These are phyloP conservation scores for Xerus inauris DNA, from an alignment of 2,113 vertebrate genomes.

Conservation along the genomic window DNA sequence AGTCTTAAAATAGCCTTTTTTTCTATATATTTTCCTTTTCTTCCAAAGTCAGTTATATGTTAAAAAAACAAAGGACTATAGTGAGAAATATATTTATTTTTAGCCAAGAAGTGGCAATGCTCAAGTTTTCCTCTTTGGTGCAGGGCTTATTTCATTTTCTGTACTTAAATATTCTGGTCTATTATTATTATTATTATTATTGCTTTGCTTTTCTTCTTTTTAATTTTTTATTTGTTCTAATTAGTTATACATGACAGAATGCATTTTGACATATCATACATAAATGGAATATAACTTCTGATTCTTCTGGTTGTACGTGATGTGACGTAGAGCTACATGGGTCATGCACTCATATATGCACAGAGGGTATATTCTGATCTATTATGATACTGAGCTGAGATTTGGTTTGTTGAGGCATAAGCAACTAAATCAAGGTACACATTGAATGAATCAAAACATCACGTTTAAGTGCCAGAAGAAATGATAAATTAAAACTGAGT, in stretches of 20 bases:
- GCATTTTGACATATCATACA: no score
- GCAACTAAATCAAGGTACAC: not conserved
- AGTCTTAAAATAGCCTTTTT: not conserved
- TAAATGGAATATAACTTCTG: no score
- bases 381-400: not conserved
- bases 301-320: no score
- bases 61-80: not conserved
- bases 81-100: slow-evolving; percentile 42
- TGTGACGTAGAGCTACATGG: no score
- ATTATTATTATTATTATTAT: not conserved
- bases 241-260: no score
- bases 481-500: not conserved
- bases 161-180: not conserved
- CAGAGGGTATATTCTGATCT: not conserved
- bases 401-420: slow-evolving; percentile 11
- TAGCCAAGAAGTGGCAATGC: not conserved
- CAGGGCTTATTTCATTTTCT: not conserved
- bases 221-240: no score
- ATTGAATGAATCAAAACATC: not conserved
- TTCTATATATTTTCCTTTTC: not conserved
- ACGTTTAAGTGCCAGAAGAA: not conserved
- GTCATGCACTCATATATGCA: no score
- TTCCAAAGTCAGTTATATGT: slow-evolving; percentile 48
- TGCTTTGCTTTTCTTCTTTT: no score
- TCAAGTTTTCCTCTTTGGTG: not conserved